These are phyloP conservation scores for Panonychus citri DNA, from an alignment of 1,140 invertebrate genomes.

Conservation along the genomic window DNA sequence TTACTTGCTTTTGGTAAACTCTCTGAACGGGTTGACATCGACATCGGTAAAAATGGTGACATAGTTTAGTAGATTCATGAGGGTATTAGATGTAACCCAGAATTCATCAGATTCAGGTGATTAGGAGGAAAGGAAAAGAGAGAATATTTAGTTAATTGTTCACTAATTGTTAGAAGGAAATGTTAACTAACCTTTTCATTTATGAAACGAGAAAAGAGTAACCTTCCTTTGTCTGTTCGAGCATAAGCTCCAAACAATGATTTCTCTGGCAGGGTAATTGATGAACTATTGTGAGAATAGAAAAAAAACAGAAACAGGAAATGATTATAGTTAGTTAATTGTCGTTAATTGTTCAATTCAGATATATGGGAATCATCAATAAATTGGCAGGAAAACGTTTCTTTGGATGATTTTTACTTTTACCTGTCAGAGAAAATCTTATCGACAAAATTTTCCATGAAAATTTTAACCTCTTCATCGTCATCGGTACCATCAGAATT, in stretches of 20 bases:
- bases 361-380: not conserved
- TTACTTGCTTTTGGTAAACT: constrained; percentile 36
- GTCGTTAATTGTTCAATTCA: not conserved
- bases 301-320: not conserved
- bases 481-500: constrained; percentile 36
- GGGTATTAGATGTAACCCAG: not conserved
- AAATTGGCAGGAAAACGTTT: not conserved
- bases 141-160: not conserved
- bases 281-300: constrained; percentile 14
- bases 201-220: constrained; percentile 43
- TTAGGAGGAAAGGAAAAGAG: not conserved
- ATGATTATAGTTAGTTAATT: not conserved
- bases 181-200: constrained; percentile 33
- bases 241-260: constrained; percentile 38
- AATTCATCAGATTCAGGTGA: not conserved
- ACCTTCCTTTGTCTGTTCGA: constrained; percentile 24
- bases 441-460: constrained; percentile 45
- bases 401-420: constrained; percentile 6
- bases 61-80: not conserved
- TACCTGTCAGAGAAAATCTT: constrained; percentile 34
- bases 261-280: constrained; percentile 37
- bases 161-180: not conserved
- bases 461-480: constrained; percentile 32
- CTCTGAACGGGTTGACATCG: constrained; percentile 22
- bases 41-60: not conserved